Conservation (phyloP, 2,888 invertebrate species). For the Chaetoderma sp. region DNA sequence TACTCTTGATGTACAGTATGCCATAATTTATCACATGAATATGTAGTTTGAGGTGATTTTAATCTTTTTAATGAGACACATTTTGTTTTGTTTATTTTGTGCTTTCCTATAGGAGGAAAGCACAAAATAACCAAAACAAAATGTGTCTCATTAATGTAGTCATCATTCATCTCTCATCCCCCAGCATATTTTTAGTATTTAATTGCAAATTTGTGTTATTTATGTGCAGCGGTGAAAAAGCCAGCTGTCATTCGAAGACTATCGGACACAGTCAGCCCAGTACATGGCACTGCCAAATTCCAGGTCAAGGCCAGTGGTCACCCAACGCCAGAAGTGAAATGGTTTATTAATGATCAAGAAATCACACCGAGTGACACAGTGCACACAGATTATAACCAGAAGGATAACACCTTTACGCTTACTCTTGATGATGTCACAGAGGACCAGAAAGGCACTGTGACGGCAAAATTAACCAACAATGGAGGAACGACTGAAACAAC, state of each 20-base stretch:
- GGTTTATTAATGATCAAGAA: conserved; percentile 72
- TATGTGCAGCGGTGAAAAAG: conserved; percentile 63
- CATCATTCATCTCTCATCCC: too few species aligned
- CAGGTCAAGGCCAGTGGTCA: conserved; percentile 89
- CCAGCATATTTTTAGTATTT: too few species aligned
- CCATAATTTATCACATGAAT: too few species aligned
- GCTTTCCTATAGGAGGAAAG: too few species aligned
- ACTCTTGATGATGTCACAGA: conserved; percentile 80
- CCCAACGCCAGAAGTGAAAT: conserved; percentile 87
- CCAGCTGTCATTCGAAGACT: conserved; percentile 62
- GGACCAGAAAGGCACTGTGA: conserved; percentile 81
- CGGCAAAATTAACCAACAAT: conserved; percentile 78
- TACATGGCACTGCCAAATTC: conserved; percentile 71
- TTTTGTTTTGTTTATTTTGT: neutral
- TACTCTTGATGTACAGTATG: too few species aligned
- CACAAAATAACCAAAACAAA: neutral
- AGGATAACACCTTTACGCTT: conserved; percentile 74
- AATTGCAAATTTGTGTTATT: neutral
- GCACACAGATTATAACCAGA: conserved; percentile 52
- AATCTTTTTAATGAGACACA: neutral
- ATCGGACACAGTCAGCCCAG: conserved; percentile 61
- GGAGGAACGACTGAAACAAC: conserved; percentile 78
- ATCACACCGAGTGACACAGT: conserved; percentile 57
- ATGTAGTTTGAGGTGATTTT: neutral
- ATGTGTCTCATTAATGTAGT: neutral